These are phyloP conservation scores for Popillia japonica DNA, from an alignment of 1,140 invertebrate genomes.

Conservation along the genomic window DNA sequence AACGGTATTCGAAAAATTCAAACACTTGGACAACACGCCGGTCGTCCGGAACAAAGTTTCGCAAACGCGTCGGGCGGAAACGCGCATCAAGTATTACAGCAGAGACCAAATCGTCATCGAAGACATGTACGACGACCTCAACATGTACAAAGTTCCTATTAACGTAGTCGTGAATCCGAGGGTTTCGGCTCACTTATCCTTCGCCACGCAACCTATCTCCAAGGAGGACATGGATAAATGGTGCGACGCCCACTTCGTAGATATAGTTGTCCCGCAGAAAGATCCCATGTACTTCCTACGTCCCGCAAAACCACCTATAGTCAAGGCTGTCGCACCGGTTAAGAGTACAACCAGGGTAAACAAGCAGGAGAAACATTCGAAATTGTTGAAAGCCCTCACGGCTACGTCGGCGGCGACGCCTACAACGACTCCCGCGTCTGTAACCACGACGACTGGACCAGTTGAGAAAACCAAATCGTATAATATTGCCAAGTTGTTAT, in stretches of 20 bases:
- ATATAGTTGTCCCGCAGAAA: constrained; percentile 21
- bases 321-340: neutral
- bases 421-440: neutral
- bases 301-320: neutral
- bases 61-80: constrained; percentile 17
- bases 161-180: constrained; percentile 1
- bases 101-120: constrained; percentile 21
- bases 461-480: constrained; percentile 17
- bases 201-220: neutral
- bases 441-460: neutral
- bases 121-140: constrained; percentile 26
- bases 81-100: constrained; percentile 12
- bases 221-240: constrained; percentile 27
- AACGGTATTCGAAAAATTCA: constrained; percentile 33
- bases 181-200: neutral
- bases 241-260: neutral
- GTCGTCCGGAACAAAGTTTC: neutral
- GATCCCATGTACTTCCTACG: neutral
- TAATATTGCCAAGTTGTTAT: constrained; percentile 17
- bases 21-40: constrained; percentile 1
- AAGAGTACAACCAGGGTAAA: neutral
- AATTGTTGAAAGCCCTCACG: neutral
- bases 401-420: neutral
- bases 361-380: constrained; percentile 10
- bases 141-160: constrained; percentile 29